These are phyloP conservation scores for Sinotaia quadrata DNA, from an alignment of 2,888 invertebrate species.

Conservation along the genomic window DNA sequence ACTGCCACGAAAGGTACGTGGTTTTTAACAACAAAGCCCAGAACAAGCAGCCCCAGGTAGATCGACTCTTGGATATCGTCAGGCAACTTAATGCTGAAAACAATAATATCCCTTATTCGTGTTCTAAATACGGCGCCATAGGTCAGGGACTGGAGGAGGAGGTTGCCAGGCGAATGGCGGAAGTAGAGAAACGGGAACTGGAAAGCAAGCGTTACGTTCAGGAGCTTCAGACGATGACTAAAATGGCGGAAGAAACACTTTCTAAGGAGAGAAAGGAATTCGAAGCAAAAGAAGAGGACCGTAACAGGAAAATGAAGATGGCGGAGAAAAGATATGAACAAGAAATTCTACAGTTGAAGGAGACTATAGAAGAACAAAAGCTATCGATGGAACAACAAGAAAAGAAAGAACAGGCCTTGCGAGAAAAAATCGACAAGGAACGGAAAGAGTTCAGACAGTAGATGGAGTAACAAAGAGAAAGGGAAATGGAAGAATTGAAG, in stretches of 20 bases:
- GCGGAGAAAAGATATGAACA: background rate
- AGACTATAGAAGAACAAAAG: conserved; percentile 3
- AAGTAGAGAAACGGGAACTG: background rate
- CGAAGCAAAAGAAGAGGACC: background rate
- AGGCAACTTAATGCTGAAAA: background rate
- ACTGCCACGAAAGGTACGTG: background rate
- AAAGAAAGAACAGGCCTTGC: conserved; percentile 4
- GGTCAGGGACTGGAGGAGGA: background rate
- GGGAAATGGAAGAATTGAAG: background rate
- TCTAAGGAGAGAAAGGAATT: background rate
- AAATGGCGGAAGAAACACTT: background rate
- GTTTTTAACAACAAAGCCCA: background rate
- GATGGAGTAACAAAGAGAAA: background rate
- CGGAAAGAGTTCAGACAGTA: background rate
- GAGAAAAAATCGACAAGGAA: background rate
- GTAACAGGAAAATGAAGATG: background rate
- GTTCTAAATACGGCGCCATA: background rate
- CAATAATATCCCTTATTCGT: background rate
- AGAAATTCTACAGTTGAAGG: background rate
- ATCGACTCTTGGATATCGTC: background rate
- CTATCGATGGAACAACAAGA: conserved; percentile 1
- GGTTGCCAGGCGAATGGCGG: background rate
- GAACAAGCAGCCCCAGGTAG: background rate
- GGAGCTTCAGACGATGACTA: background rate
- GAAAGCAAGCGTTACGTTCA: background rate